These are phyloP conservation scores for Drosophila rellima DNA, from an alignment of 2,888 invertebrate species.

Conservation along the genomic window DNA sequence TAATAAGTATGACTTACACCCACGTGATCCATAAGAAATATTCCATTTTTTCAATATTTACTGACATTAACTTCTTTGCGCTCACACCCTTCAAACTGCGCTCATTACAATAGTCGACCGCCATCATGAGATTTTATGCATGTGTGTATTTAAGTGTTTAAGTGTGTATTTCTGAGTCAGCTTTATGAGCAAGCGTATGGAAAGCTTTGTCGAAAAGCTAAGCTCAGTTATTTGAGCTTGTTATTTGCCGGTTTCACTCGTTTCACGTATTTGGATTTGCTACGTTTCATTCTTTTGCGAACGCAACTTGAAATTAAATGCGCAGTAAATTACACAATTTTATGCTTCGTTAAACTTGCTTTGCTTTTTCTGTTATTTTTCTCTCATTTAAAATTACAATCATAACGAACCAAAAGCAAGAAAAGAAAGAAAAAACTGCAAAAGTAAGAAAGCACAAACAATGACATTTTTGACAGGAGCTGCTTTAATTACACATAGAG, in stretches of 20 bases:
- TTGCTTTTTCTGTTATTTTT: slow-evolving; percentile 10
- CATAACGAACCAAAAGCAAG: slow-evolving; percentile 19
- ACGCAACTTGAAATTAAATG: slow-evolving; percentile 73
- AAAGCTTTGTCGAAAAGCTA: slow-evolving; percentile 44
- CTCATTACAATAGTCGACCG: slow-evolving; percentile 53
- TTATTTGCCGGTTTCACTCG: slow-evolving; percentile 27
- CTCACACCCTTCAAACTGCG: slow-evolving; percentile 25
- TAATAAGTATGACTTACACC: not conserved
- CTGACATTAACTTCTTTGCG: not conserved
- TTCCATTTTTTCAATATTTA: not conserved
- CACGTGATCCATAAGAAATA: slow-evolving; percentile 3
- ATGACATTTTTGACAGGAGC: slow-evolving; percentile 42
- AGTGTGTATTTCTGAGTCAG: slow-evolving; percentile 28
- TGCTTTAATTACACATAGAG: slow-evolving; percentile 52
- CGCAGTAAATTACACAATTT: slow-evolving; percentile 80
- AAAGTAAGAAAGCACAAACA: slow-evolving; percentile 16
- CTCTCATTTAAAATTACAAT: slow-evolving; percentile 26
- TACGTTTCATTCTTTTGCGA: slow-evolving; percentile 54
- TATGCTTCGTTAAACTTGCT: slow-evolving; percentile 71
- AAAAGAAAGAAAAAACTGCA: slow-evolving; percentile 3
- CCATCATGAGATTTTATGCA: slow-evolving; percentile 43
- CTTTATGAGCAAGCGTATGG: slow-evolving; percentile 37
- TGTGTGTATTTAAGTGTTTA: not conserved
- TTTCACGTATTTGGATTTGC: slow-evolving; percentile 3
- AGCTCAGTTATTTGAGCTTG: slow-evolving; percentile 48